Percentiles rank a stretch among this genome's conserved stretches.
These are phyloP conservation scores for Cephalopholis sonnerati DNA, from an alignment of 2,113 vertebrate genomes.

Conservation along the genomic window DNA sequence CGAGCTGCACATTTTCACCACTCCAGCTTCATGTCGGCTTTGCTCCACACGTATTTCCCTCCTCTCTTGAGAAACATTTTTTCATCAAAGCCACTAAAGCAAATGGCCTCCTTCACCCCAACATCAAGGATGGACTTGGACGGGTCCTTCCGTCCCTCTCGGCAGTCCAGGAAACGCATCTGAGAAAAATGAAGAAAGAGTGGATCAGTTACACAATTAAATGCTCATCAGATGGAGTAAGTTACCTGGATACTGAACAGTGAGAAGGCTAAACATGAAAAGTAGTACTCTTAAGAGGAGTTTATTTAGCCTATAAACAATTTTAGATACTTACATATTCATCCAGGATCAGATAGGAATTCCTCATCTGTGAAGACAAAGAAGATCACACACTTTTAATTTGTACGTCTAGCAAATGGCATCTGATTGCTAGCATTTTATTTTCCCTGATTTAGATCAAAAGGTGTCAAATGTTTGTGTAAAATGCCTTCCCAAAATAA, in stretches of 20 bases:
- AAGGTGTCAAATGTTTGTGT: background rate
- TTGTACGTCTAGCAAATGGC: background rate
- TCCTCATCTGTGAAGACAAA: constrained; percentile 90
- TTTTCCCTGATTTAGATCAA: background rate
- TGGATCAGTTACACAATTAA: background rate
- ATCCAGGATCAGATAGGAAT: constrained; percentile 97
- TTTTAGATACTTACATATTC: constrained; percentile 92
- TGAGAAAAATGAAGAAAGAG: constrained; percentile 60
- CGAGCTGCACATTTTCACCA: constrained; percentile 85
- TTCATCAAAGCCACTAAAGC: constrained; percentile 96
- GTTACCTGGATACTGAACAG: background rate
- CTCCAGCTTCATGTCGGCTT: constrained; percentile 92
- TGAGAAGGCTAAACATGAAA: background rate
- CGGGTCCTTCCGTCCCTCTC: constrained; percentile 91
- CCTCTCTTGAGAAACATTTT: constrained; percentile 93
- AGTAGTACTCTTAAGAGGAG: background rate
- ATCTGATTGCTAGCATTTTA: background rate
- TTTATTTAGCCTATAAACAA: background rate
- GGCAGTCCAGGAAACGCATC: constrained; percentile 97
- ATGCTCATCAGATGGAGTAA: background rate
- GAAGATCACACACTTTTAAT: constrained; percentile 12
- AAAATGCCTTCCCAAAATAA: background rate
- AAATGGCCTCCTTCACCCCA: constrained; percentile 90
- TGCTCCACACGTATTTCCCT: constrained; percentile 96
- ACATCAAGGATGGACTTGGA: constrained; percentile 95